Base-by-base conservation (phyloP, 1,140 invertebrate species). In the Microplitis mediator region DNA sequence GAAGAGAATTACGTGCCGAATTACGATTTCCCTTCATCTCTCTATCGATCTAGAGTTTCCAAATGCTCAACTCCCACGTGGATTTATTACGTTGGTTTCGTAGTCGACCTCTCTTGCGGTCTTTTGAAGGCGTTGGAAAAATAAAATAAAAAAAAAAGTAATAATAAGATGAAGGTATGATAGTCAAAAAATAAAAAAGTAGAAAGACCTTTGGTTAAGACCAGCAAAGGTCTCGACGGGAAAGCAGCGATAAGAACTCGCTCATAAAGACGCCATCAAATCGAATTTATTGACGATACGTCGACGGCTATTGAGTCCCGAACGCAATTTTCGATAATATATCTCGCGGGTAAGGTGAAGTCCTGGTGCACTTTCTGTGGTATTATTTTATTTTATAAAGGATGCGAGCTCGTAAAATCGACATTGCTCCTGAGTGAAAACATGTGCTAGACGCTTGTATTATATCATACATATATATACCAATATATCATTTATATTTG, bases 191-290 rank as follows among this genome's bases (percentile, higher is more conserved):
- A 45, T 6, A 45, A 45, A 45, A 45, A 45, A 45, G 39, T 11
- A 45, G 39, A 5, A 45, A 45, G 39, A 45, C 39, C 39, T 45
- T 54, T 54, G 52, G 52, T n/a, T 6, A 54, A 54, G 16, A 54
- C n/a, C 13, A 8, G 5, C 16, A 54, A 34, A 61, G 58, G 58
- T 63, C 32, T 36, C 35, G 11, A 13, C 35, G 61, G 61, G 34
- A 16, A 63, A 63, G 61, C 61, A 36, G 31, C 35, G 61, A 63
- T 63, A 63, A 63, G 61, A 63, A 63, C 61, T 63, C n/a, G 35
- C 61, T 63, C 61, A 45, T 63, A 63, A 63, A 63, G 61, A 39
- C 34, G 61, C 61, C 61, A 63, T 63, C 61, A 63, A 63, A 63
- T 63, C 32, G 35, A 63, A 63, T 63, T 63, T 63, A 63, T 63